phyloP scores from a whole-genome alignment of 2,113 vertebrate species.

The Oncorhynchus clarkii region DNA sequence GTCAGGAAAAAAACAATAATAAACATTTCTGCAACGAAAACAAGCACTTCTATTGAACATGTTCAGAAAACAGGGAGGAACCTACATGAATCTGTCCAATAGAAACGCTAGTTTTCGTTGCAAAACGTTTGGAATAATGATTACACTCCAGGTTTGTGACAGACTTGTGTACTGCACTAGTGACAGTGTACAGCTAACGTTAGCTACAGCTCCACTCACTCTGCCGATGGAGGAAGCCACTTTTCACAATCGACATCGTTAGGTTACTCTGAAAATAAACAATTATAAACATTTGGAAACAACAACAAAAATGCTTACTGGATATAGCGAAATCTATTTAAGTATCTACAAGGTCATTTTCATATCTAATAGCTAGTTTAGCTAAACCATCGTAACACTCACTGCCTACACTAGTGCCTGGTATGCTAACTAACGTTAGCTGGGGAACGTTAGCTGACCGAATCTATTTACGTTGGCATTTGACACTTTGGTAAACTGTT shows the following conservation, averaged over 20 bases:
- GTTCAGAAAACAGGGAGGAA: no score
- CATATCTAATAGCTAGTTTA: no score
- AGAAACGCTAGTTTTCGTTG: no score
- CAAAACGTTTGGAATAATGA: no score
- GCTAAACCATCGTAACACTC: no score
- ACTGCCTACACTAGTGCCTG: no score
- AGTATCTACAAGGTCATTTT: no score
- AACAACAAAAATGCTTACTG: neutral
- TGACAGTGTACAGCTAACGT: neutral
- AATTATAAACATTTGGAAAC: neutral
- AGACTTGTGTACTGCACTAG: neutral
- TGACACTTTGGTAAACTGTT: constrained; percentile 33
- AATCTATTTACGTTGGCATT: neutral
- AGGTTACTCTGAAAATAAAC: constrained; percentile 32
- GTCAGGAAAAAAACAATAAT: neutral
- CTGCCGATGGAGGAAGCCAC: constrained; percentile 77
- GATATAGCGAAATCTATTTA: no score
- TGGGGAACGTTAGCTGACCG: neutral
- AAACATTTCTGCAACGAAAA: neutral
- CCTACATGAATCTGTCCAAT: no score
- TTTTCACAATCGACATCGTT: constrained; percentile 76
- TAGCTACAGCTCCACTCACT: constrained; percentile 60
- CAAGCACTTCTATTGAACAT: no score
- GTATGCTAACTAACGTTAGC: neutral
- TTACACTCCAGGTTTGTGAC: neutral